Base-by-base conservation (phyloP, 2,113 vertebrate genomes). In the Podarcis cretensis region DNA sequence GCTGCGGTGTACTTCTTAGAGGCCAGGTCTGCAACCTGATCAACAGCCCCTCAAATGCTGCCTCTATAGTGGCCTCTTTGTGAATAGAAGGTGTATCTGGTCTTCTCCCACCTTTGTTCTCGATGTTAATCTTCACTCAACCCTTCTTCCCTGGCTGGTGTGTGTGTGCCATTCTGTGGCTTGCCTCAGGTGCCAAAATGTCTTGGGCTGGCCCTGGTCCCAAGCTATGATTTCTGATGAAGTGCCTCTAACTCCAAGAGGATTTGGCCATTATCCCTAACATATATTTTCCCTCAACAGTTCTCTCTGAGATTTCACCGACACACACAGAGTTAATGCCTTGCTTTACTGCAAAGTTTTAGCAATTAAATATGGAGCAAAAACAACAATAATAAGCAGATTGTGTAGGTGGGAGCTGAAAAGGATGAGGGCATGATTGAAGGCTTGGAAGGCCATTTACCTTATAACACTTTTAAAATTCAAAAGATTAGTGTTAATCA, bases 401-500 rank as follows among this genome's bases (percentile, higher is more conserved):
- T 77, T 83, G 71, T 88, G 80, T 88, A 68, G 57, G 69, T 82
- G 77, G 86, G 66, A 91, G 89, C 0, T 68, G 83, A 93, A 69
- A 76, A 93, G 20, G 6, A 82, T 93, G 59, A 89, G 37, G 4
- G 10, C 35, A 77, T 83, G 85, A 78, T 1, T 90, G 48, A 86
- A 73, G 91, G 89, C 81, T 90, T 83, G 2, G 16, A 57, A 94
- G 85, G 66, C 63, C 81, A 87, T 91, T 94, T 81, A 90, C 21
- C 87, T 32, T 91, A 57, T 91, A 94, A 92, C 86, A 54, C 66
- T 90, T 86, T 87, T 94, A 80, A 87, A 94, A 91, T 91, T 93
- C 37, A 89, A 92, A 92, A 94, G 85, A 94, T 93, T 76, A 84
- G 79, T 92, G 80, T 94, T 93, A 96, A 93, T 91, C 79, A 87